A percentile compares a stretch with the other conserved stretches of the same genome.
These are phyloP conservation scores for Eurystomus glaucurus DNA, from an alignment of 2,797 vertebrate species.

Conservation along the genomic window DNA sequence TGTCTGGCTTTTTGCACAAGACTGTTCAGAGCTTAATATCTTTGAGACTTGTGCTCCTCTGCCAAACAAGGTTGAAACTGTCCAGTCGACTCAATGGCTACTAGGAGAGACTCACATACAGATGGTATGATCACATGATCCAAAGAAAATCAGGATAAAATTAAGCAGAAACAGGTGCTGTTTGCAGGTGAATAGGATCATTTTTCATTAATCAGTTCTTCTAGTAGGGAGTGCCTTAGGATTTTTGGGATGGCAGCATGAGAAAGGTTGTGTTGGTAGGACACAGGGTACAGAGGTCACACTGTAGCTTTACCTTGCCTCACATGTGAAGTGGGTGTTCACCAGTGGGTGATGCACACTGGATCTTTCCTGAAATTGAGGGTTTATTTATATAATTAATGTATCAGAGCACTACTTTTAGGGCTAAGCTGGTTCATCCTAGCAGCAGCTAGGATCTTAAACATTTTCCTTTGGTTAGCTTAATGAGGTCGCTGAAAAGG, in stretches of 20 bases:
- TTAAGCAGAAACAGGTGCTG: background rate
- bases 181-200: background rate
- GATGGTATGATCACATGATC: background rate
- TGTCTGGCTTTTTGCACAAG: background rate
- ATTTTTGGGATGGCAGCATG: background rate
- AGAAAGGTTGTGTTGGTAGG: background rate
- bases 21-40: background rate
- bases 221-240: background rate
- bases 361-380: background rate
- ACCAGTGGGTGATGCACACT: background rate
- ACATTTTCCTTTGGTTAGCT: conserved; percentile 1
- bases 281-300: background rate
- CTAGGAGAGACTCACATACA: background rate
- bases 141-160: background rate
- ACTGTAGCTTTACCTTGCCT: background rate
- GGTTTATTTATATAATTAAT: background rate
- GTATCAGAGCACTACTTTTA: background rate
- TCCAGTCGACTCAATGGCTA: background rate
- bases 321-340: background rate
- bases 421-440: background rate
- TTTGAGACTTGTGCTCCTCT: background rate
- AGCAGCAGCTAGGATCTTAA: background rate
- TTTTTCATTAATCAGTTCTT: background rate
- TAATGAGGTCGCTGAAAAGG: conserved; percentile 5
- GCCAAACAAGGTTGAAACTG: background rate